phyloP scores from a whole-genome alignment of 92 coral and sea anemone genomes.

The Actinostola sp. region DNA sequence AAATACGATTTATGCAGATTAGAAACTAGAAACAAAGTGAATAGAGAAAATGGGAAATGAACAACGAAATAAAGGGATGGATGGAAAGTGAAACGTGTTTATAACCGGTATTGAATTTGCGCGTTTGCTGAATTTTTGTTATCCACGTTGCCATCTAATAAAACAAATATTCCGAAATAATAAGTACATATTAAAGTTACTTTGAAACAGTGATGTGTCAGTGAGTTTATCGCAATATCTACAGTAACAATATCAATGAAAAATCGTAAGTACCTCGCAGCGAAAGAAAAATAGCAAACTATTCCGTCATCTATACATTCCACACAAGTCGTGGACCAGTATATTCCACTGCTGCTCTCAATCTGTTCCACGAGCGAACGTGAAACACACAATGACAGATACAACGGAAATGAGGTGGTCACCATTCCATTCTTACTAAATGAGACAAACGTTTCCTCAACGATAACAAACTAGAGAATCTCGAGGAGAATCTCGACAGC shows the following conservation, averaged over 20 bases:
- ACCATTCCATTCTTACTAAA: slow-evolving; percentile 12
- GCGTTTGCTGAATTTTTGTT: not conserved
- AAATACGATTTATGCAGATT: slow-evolving; percentile 1
- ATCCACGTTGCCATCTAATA: not conserved
- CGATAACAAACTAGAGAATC: not conserved
- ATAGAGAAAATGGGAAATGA: too few relatives aligned
- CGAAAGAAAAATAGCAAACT: not conserved
- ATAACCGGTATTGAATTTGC: too few relatives aligned
- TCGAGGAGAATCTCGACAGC: not conserved
- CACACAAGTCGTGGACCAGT: slow-evolving; percentile 1
- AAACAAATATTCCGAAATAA: too few relatives aligned
- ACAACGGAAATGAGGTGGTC: slow-evolving; percentile 26
- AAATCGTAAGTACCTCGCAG: not conserved
- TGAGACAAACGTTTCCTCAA: slow-evolving; percentile 8
- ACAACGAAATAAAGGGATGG: too few relatives aligned
- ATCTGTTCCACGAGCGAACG: slow-evolving; percentile 7
- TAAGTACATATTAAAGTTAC: too few relatives aligned
- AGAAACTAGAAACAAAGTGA: too few relatives aligned
- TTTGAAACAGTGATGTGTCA: not conserved
- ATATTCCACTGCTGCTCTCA: not conserved
- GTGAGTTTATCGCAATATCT: not conserved
- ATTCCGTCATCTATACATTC: slow-evolving; percentile 13
- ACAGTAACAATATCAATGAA: not conserved
- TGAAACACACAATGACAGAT: not conserved
- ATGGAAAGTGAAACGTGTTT: too few relatives aligned